Evolutionary conservation across 2,797 vertebrate species (phyloP), one percentile per base, ranked within the genome.

Genomic region (Syngnathus acus): DNA sequence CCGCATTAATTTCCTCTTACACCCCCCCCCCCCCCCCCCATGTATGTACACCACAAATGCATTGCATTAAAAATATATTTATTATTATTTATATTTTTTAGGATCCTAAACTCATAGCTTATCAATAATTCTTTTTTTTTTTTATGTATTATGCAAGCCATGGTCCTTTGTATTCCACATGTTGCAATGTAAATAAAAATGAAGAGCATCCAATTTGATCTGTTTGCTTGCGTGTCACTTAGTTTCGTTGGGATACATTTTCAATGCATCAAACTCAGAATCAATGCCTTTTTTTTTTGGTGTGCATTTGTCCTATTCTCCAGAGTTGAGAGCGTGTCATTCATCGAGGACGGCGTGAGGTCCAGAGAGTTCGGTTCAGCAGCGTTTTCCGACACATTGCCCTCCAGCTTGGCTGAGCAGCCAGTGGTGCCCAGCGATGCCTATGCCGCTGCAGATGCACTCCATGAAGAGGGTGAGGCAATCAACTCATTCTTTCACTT

Each of bases 301-400:
- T 40, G 2, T 9, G 55, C 7, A 16, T 72, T 54, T 72, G 0
- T 67, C 16, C 68, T 71, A 89, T 5, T 67, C 0, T 65, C 57
- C 66, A 99, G 97, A 95, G 89, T 92, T 91, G 94, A 98, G 87
- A 91, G 93, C 87, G 90, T 93, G 91, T 93, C 94, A 93, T 91
- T 92, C 88, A 92, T 93, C 89, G 93, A 94, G 92, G 95, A 97
- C 89, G 91, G 89, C 90, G 92, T 95, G 91, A 98, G 96, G 92
- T 94, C 94, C 83, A 92, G 92, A 93, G 95, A 95, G 79, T 90
- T 92, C 73, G 89, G 92, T 89, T 92, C 89, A 83, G 91, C 90
- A 90, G 90, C 89, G 54, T 89, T 93, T 78, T 95, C 93, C 86
- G 92, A 94, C 91, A 88, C 92, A 77, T 92, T 93, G 81, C 84